Percentiles rank a stretch among this genome's conserved stretches.
These are phyloP conservation scores for Caenorhabditis panamensis DNA, from an alignment of 2,888 invertebrate species.

Conservation along the genomic window DNA sequence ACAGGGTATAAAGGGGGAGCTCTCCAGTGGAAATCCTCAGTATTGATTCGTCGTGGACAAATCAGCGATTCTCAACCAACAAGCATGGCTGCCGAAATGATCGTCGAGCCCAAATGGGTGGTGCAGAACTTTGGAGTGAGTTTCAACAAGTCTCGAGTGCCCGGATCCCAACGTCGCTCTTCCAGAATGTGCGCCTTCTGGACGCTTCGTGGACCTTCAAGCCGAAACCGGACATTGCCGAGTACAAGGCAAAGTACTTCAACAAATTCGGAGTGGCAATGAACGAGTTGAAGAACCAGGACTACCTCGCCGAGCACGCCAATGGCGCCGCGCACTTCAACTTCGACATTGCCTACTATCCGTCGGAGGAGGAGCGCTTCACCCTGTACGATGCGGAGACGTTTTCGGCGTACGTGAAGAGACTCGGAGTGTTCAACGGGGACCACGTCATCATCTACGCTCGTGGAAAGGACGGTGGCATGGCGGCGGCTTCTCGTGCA, in stretches of 20 bases:
- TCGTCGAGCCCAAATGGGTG: conserved; percentile 63
- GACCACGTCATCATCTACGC: conserved; percentile 72
- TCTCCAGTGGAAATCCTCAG: too few species aligned
- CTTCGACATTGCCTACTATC: conserved; percentile 74
- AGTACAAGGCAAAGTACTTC: conserved; percentile 70
- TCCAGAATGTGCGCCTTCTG: conserved; percentile 60
- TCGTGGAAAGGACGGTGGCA: conserved; percentile 72
- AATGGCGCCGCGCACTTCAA: conserved; percentile 73
- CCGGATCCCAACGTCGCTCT: background rate
- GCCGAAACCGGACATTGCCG: conserved; percentile 57
- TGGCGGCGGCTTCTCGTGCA: conserved; percentile 69
- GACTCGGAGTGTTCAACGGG: conserved; percentile 70
- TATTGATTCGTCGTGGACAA: conserved; percentile 11
- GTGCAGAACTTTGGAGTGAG: conserved; percentile 62
- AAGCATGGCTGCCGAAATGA: conserved; percentile 58
- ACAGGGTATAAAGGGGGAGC: too few species aligned
- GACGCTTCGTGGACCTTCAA: conserved; percentile 62
- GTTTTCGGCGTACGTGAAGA: conserved; percentile 72
- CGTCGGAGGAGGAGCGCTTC: conserved; percentile 69
- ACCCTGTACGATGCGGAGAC: conserved; percentile 70
- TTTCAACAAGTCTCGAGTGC: background rate
- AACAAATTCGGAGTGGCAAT: conserved; percentile 70
- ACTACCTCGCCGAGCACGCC: conserved; percentile 68
- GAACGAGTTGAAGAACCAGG: conserved; percentile 61
- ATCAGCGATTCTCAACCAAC: conserved; percentile 36